Percentiles rank a stretch among this genome's conserved stretches.
Conservation (phyloP, 2,888 invertebrate species). For the Peribatodes rhomboidaria region DNA sequence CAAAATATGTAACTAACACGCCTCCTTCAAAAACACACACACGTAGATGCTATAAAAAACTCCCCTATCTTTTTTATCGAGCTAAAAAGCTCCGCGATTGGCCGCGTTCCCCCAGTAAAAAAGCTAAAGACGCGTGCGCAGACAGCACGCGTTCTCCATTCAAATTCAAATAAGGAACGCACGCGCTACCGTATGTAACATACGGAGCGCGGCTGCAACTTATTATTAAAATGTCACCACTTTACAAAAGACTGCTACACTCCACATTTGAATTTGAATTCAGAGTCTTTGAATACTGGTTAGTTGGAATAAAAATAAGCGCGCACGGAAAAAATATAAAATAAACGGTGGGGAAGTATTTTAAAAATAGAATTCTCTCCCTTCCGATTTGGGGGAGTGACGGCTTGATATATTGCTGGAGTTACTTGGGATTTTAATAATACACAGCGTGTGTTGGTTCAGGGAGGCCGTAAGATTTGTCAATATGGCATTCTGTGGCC, state of each 20-base stretch:
- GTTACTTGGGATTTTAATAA: slow-evolving; percentile 86
- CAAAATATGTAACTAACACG: slow-evolving; percentile 50
- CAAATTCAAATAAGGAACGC: slow-evolving; percentile 79
- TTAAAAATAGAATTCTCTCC: slow-evolving; percentile 82
- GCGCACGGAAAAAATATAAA: slow-evolving; percentile 81
- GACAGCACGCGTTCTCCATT: slow-evolving; percentile 74
- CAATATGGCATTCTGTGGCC: slow-evolving; percentile 81
- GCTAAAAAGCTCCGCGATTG: slow-evolving; percentile 71
- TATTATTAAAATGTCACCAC: slow-evolving; percentile 75
- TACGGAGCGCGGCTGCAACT: slow-evolving; percentile 75
- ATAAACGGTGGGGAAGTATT: slow-evolving; percentile 81
- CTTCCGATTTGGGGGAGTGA: slow-evolving; percentile 76
- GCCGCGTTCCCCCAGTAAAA: slow-evolving; percentile 76
- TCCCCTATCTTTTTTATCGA: slow-evolving; percentile 76
- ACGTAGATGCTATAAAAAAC: slow-evolving; percentile 67
- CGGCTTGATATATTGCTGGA: slow-evolving; percentile 82
- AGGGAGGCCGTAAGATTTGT: slow-evolving; percentile 85
- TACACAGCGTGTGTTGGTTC: slow-evolving; percentile 83
- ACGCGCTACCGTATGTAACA: slow-evolving; percentile 73
- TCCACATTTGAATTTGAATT: slow-evolving; percentile 41
- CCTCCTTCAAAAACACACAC: slow-evolving; percentile 64
- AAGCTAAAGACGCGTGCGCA: slow-evolving; percentile 78
- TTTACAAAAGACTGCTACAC: slow-evolving; percentile 58
- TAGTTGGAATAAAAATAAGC: slow-evolving; percentile 75
- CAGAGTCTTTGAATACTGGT: slow-evolving; percentile 59